phyloP scores from a whole-genome alignment of 2,888 invertebrate genomes.

The Epinotia ramella region DNA sequence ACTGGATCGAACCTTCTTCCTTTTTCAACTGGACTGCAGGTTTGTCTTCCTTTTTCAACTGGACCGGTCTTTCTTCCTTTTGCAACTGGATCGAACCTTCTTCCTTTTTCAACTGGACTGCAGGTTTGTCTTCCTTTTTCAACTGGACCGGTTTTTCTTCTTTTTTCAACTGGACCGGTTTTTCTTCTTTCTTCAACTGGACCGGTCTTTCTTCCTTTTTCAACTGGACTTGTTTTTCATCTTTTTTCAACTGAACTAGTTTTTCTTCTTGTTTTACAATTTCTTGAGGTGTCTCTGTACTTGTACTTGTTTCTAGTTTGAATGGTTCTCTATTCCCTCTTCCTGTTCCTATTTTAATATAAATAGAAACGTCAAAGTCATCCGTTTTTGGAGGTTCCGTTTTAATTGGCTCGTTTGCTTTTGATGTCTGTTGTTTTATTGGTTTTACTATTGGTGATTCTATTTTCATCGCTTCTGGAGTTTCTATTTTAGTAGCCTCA shows the following conservation, averaged over 20 bases:
- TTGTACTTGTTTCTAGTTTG: slow-evolving; percentile 24
- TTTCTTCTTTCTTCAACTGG: slow-evolving; percentile 44
- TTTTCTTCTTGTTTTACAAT: slow-evolving; percentile 39
- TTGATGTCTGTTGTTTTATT: not conserved
- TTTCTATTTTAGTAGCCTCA: not conserved
- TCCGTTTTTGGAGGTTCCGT: not conserved
- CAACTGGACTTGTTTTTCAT: slow-evolving; percentile 16
- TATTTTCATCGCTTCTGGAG: not conserved
- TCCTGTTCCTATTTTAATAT: slow-evolving; percentile 2
- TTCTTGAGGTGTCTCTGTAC: slow-evolving; percentile 43
- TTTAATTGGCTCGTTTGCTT: not conserved
- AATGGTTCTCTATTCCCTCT: not conserved
- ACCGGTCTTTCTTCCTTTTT: slow-evolving; percentile 28
- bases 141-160: slow-evolving; percentile 24
- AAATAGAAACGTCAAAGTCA: not conserved
- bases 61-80: slow-evolving; percentile 34
- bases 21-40: slow-evolving; percentile 25
- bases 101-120: slow-evolving; percentile 30
- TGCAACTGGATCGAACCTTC: slow-evolving; percentile 27
- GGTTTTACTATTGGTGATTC: slow-evolving; percentile 5
- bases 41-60: slow-evolving; percentile 26
- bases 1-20: slow-evolving; percentile 14
- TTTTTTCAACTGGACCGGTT: slow-evolving; percentile 29
- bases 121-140: slow-evolving; percentile 42
- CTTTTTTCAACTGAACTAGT: slow-evolving; percentile 40